Base-by-base conservation (phyloP, 2,797 vertebrate genomes). In the Melanotaenia nigrans region DNA sequence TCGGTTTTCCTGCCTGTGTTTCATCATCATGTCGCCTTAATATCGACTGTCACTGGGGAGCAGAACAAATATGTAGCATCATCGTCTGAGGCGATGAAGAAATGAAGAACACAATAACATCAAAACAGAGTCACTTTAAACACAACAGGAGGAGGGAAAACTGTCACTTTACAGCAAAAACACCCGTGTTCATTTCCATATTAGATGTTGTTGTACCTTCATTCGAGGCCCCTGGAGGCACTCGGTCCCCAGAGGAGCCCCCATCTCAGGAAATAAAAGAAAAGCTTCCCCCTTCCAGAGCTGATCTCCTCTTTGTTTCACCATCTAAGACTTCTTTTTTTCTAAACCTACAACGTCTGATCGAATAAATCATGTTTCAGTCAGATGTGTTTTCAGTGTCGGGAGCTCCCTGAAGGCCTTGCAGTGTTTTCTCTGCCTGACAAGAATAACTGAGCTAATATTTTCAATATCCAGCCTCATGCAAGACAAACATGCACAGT, bases 51-150 rank as follows among this genome's bases (percentile, higher is more conserved):
- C 92, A 79, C 81, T 53, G 67, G 92, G 89, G 90, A 89, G 68
- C 54, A n/a, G 28, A 68, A 2, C 72, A 18, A 53, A 78, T 63
- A 71, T 83, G 85, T 79, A 75, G 16, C 68, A 81, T 65, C 75
- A 75, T 81, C 74, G 79, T 88, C 78, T 78, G 78, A 89, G 89
- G 89, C 87, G 67, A 85, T 84, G 82, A 79, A 82, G 79, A 83
- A 75, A 90, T 76, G 85, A 87, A 81, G 86, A 90, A 85, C 87
- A 89, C 81, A 86, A 90, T 88, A 83, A 92, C 79, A 87, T 94
- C 89, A 93, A 92, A 75, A 89, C 87, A 82, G 84, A 85, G 75
- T 86, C 60, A 8, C 61, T 86, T 76, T 83, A 73, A 80, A 83
- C 57, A 81, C 77, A 68, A 75, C 68, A 38, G 61, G 60, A 83